These are phyloP conservation scores for Zoanthus sociatus DNA, from an alignment of 92 coral and sea anemone genomes.

Conservation along the genomic window DNA sequence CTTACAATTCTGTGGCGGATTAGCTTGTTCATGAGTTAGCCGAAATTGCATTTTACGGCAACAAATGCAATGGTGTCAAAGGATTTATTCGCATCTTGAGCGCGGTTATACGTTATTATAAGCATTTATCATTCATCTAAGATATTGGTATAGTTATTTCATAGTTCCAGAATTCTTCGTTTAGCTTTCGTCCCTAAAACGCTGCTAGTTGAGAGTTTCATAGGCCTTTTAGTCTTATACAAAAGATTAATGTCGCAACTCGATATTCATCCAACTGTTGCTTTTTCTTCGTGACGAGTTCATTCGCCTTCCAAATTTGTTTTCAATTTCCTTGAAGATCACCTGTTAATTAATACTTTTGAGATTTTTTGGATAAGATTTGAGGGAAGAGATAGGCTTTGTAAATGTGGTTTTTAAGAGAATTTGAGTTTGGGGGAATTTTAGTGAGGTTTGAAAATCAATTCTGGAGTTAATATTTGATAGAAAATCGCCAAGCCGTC, in stretches of 20 bases:
- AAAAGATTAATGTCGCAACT: slow-evolving; percentile 62
- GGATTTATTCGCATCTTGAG: no score
- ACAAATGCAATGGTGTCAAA: no score
- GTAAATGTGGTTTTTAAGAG: no score
- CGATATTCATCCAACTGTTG: slow-evolving; percentile 43
- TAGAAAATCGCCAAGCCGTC: no score
- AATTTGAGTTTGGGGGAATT: no score
- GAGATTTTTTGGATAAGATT: background rate
- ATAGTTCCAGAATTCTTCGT: slow-evolving; percentile 36
- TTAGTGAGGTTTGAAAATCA: no score
- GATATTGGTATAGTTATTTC: background rate
- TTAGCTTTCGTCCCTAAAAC: slow-evolving; percentile 44
- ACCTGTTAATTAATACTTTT: slow-evolving; percentile 44
- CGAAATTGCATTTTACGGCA: no score
- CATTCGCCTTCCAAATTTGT: slow-evolving; percentile 63
- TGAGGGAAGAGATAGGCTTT: no score
- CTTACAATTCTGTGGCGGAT: slow-evolving; percentile 12
- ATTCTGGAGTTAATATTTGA: no score
- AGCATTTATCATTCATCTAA: no score
- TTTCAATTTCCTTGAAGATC: slow-evolving; percentile 52
- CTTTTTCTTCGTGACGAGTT: slow-evolving; percentile 50
- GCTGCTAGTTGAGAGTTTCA: slow-evolving; percentile 45
- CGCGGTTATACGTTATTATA: no score
- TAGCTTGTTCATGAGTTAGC: background rate
- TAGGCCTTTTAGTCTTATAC: slow-evolving; percentile 58